These are phyloP conservation scores for Adelphocoris suturalis DNA, from an alignment of 2,888 invertebrate genomes.

Conservation along the genomic window DNA sequence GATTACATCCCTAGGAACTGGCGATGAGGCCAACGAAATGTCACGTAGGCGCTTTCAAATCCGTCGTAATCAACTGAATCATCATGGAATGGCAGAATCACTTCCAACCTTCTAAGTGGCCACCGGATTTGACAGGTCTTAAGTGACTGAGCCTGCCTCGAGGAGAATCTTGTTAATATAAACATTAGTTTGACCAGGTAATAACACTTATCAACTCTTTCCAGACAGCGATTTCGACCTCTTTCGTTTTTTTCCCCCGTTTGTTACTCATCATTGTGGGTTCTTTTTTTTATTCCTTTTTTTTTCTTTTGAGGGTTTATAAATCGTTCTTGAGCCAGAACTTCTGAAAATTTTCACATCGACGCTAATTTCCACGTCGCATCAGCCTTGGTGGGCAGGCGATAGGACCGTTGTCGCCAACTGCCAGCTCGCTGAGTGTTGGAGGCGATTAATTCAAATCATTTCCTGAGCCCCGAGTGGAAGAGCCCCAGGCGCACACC, in stretches of 20 bases:
- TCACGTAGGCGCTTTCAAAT: constrained; percentile 13
- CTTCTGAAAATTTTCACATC: neutral
- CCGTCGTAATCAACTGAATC: neutral
- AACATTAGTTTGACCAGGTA: constrained; percentile 60
- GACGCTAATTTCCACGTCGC: constrained; percentile 43
- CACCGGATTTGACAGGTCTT: constrained; percentile 35
- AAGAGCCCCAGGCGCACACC: neutral
- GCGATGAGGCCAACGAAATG: neutral
- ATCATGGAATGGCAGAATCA: constrained; percentile 30
- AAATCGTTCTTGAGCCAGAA: neutral
- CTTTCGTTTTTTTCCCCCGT: neutral
- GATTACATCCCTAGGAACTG: neutral
- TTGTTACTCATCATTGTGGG: constrained; percentile 12
- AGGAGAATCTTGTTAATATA: constrained; percentile 53
- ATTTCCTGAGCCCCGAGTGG: constrained; percentile 44
- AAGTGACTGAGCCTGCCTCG: constrained; percentile 44
- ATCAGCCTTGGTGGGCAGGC: neutral
- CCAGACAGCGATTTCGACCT: constrained; percentile 42
- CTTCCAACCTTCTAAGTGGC: constrained; percentile 32
- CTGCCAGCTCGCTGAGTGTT: neutral
- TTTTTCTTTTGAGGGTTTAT: neutral
- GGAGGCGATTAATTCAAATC: constrained; percentile 64
- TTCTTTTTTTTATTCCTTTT: neutral
- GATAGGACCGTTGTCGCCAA: neutral
- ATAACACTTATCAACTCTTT: constrained; percentile 55